Conservation (phyloP, 1,140 invertebrate genomes). For the Fragariocoptes setiger region DNA sequence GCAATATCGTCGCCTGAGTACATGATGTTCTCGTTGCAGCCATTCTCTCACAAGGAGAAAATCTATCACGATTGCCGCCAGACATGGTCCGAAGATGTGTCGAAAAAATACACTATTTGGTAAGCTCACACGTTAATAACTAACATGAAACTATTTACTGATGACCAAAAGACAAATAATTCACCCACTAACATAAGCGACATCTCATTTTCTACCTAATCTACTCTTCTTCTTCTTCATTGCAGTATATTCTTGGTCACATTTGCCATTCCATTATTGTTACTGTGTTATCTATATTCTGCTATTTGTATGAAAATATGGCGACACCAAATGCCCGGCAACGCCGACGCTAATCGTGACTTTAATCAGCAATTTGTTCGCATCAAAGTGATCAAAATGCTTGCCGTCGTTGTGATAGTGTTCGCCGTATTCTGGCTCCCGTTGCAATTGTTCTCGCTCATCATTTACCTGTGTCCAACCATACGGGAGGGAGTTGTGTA, state of each 20-base stretch:
- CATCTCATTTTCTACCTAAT: too few relatives aligned
- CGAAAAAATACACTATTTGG: conserved; percentile 4
- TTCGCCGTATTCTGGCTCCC: conserved; percentile 26
- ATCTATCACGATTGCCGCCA: conserved; percentile 16
- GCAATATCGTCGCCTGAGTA: conserved; percentile 15
- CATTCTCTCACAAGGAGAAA: conserved; percentile 17
- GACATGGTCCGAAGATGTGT: conserved; percentile 12
- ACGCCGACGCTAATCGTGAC: conserved; percentile 20
- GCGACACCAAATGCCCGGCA: conserved; percentile 20
- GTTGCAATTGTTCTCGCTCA: conserved; percentile 17
- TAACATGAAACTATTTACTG: too few relatives aligned
- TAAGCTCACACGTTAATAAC: too few relatives aligned
- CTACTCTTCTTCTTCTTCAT: too few relatives aligned
- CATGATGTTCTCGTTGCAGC: conserved; percentile 12
- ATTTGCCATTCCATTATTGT: conserved; percentile 20
- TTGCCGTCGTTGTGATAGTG: conserved; percentile 21
- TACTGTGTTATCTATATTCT: conserved; percentile 21
- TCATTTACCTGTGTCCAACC: conserved; percentile 14
- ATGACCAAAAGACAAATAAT: too few relatives aligned
- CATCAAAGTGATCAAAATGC: conserved; percentile 25
- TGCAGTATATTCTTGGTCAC: conserved; percentile 20
- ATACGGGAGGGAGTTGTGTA: conserved; percentile 10
- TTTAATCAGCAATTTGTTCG: conserved; percentile 19
- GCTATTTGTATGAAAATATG: conserved; percentile 18
- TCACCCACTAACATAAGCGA: too few relatives aligned